These are phyloP conservation scores for Trogon melanurus DNA, from an alignment of 2,113 vertebrate genomes.

Conservation along the genomic window DNA sequence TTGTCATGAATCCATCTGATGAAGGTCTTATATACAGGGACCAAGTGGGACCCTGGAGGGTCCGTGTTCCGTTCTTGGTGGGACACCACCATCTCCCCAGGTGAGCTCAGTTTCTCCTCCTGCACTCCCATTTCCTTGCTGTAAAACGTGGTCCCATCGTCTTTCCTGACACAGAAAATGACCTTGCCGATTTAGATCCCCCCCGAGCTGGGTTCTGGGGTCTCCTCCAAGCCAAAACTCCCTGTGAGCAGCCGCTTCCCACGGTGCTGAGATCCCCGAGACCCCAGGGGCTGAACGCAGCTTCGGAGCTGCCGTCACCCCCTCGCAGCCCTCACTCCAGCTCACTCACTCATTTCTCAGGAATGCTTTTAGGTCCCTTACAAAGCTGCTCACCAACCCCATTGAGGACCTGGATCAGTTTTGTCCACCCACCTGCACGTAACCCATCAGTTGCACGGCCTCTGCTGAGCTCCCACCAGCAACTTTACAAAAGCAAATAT, in stretches of 20 bases:
- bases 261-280: rapidly evolving
- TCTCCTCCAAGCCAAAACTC: background rate
- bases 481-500: background rate
- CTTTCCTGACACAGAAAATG: rapidly evolving
- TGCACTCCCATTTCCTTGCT: background rate
- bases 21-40: background rate
- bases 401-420: background rate
- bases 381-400: background rate
- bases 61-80: background rate
- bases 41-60: background rate
- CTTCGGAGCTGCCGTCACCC: background rate
- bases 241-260: rapidly evolving
- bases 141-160: rapidly evolving
- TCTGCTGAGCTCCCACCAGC: background rate
- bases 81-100: background rate
- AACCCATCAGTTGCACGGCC: background rate
- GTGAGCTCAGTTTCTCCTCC: background rate
- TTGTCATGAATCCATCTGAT: background rate
- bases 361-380: background rate
- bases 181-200: background rate
- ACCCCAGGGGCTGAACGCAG: rapidly evolving
- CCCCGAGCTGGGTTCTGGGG: rapidly evolving
- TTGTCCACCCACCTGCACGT: background rate
- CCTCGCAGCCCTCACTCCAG: rapidly evolving
- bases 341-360: background rate